Conservation (phyloP, 53 echinoderm and acorn worm genomes). For the Holothuria leucospilota region DNA sequence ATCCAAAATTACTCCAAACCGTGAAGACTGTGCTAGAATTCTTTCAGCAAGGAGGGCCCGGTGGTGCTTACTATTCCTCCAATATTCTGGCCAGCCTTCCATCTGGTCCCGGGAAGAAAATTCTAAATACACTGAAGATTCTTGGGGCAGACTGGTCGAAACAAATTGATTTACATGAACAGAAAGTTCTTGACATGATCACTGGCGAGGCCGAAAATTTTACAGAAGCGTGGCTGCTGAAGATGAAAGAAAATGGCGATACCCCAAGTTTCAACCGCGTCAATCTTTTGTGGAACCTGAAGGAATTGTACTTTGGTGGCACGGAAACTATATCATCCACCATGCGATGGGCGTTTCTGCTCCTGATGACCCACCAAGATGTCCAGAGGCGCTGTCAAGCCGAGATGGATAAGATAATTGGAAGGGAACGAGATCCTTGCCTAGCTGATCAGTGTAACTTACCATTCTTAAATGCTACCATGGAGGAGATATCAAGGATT, state of each 20-base stretch:
- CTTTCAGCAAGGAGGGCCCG: constrained; percentile 22
- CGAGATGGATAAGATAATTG: constrained; percentile 63
- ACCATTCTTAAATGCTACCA: constrained; percentile 53
- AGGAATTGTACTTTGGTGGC: constrained; percentile 52
- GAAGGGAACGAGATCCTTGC: constrained; percentile 58
- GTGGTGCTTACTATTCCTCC: not conserved
- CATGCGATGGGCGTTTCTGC: constrained; percentile 55
- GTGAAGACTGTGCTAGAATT: constrained; percentile 3
- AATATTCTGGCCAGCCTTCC: constrained; percentile 5
- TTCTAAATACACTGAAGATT: not conserved
- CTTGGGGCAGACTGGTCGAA: not conserved
- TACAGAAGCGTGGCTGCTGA: constrained; percentile 52
- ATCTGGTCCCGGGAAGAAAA: not conserved
- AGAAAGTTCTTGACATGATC: not conserved
- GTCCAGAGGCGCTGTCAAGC: constrained; percentile 64
- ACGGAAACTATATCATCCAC: constrained; percentile 61
- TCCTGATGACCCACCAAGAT: constrained; percentile 55
- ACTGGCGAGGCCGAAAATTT: constrained; percentile 45
- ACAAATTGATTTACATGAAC: constrained; percentile 12
- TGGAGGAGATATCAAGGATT: constrained; percentile 56
- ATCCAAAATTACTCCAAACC: constrained; percentile 20
- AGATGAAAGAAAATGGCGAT: not conserved
- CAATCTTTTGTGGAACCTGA: constrained; percentile 46
- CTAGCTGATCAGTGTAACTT: constrained; percentile 57
- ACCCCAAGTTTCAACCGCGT: constrained; percentile 30